Conservation (phyloP, 2,113 vertebrate genomes). For the Clarias macrocephalus region DNA sequence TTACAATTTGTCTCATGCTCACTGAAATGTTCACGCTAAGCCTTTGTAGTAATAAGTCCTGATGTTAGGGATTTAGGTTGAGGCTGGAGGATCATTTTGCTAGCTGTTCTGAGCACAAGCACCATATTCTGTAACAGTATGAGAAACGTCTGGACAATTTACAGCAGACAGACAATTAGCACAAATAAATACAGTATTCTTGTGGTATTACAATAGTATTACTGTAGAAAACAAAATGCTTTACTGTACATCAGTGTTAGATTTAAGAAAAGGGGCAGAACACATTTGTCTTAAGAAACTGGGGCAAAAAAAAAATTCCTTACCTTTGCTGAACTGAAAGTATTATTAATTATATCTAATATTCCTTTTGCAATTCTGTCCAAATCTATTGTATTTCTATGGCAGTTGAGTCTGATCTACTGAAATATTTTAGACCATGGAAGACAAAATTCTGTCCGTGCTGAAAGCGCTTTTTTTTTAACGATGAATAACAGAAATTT, state of each 20-base stretch:
- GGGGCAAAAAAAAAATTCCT: background rate
- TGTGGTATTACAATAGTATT: constrained; percentile 16
- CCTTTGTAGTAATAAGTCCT: background rate
- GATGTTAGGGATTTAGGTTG: background rate
- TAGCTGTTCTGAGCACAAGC: constrained; percentile 20
- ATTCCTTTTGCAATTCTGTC: background rate
- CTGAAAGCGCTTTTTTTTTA: constrained; percentile 13
- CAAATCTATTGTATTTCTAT: background rate
- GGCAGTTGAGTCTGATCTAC: constrained; percentile 28
- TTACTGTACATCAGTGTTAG: constrained; percentile 45
- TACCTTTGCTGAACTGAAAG: background rate
- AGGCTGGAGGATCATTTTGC: constrained; percentile 6
- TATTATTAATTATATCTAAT: background rate
- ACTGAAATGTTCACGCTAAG: background rate
- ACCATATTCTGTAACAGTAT: constrained; percentile 34
- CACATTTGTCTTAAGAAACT: background rate
- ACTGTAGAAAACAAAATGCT: constrained; percentile 50
- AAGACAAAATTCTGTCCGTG: constrained; percentile 29
- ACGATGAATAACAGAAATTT: constrained; percentile 35
- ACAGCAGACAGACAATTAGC: constrained; percentile 38
- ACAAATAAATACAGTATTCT: constrained; percentile 29
- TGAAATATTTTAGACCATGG: constrained; percentile 30
- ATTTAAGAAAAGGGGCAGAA: constrained; percentile 12
- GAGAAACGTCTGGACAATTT: constrained; percentile 9
- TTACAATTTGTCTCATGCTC: constrained; percentile 21